These are phyloP conservation scores for Charanyca ferruginea DNA, from an alignment of 2,888 invertebrate genomes.

Conservation along the genomic window DNA sequence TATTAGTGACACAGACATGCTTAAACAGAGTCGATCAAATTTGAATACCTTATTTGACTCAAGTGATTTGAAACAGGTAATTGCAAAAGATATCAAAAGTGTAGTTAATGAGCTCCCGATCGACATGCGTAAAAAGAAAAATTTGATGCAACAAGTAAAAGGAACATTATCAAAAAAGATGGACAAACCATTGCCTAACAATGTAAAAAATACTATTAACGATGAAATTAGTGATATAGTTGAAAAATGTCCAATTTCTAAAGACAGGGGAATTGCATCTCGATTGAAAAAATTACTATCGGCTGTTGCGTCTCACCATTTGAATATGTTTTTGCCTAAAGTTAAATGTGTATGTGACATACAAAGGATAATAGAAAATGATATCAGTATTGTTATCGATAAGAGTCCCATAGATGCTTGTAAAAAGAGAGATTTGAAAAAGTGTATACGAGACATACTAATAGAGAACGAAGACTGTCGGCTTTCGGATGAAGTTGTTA, in stretches of 20 bases:
- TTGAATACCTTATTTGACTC: slow-evolving; percentile 13
- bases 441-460: slow-evolving; percentile 36
- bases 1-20: slow-evolving; percentile 3
- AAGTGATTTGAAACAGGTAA: slow-evolving; percentile 14
- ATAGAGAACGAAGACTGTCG: slow-evolving; percentile 9
- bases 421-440: slow-evolving; percentile 19
- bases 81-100: slow-evolving; percentile 21
- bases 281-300: slow-evolving; percentile 33
- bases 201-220: slow-evolving; percentile 19
- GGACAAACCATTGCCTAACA: slow-evolving; percentile 28
- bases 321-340: slow-evolving; percentile 24
- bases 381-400: slow-evolving; percentile 36
- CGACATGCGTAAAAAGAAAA: not conserved
- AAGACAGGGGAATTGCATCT: slow-evolving; percentile 4
- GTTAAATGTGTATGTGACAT: slow-evolving; percentile 34
- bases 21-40: slow-evolving; percentile 2
- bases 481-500: slow-evolving; percentile 26
- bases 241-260: slow-evolving; percentile 24
- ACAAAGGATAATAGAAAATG: slow-evolving; percentile 18
- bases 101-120: slow-evolving; percentile 21
- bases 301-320: slow-evolving; percentile 9
- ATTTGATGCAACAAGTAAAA: slow-evolving; percentile 21
- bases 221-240: slow-evolving; percentile 30
- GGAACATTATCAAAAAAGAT: slow-evolving; percentile 15
- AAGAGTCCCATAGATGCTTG: slow-evolving; percentile 6